Evolutionary conservation across 2,797 vertebrate species (phyloP).

Genomic region (Mionectes olivaceus): DNA sequence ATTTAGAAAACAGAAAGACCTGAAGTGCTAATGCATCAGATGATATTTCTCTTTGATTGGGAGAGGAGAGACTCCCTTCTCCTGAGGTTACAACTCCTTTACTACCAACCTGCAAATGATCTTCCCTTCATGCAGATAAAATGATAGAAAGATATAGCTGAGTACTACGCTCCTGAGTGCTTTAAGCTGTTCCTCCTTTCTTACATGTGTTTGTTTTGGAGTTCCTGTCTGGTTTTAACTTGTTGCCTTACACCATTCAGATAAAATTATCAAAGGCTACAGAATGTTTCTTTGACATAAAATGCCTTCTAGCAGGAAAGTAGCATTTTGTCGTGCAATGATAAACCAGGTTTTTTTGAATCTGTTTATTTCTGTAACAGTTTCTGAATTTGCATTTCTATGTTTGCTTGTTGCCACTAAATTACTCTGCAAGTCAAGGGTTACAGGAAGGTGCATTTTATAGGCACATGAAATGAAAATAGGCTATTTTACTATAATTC

Average conservation of each 20-base stretch:
- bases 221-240: background rate
- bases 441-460: background rate
- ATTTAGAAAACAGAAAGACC: background rate
- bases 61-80: background rate
- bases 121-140: background rate
- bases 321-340: background rate
- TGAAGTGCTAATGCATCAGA: background rate
- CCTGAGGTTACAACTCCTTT: conserved; percentile 10
- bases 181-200: background rate
- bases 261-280: background rate
- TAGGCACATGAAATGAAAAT: background rate
- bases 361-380: background rate
- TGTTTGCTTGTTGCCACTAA: background rate
- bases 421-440: background rate
- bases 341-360: background rate
- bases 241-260: background rate
- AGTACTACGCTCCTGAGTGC: background rate
- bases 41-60: background rate
- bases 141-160: background rate
- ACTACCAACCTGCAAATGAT: background rate
- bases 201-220: background rate
- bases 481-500: background rate
- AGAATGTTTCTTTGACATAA: background rate
- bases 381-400: background rate
- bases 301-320: background rate